A percentile compares a stretch with the other conserved stretches of the same genome.
Evolutionary conservation across 2,113 vertebrate genomes (phyloP).

Genomic region (Cacatua alba): DNA sequence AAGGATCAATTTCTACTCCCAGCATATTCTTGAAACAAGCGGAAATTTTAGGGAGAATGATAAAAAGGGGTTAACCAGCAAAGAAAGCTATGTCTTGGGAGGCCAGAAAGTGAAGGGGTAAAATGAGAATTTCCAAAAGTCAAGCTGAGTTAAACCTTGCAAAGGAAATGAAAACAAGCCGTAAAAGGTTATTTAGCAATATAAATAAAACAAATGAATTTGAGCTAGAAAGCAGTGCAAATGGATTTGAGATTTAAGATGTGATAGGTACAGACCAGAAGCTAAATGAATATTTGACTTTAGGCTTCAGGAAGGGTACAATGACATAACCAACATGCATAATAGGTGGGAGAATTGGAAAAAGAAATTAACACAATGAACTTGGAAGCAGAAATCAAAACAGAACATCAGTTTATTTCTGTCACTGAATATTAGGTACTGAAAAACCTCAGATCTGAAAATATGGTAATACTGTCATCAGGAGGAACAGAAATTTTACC

Average conservation of each 20-base stretch:
- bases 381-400: neutral
- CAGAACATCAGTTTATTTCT: neutral
- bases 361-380: neutral
- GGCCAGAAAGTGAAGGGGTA: neutral
- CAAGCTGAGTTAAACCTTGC: neutral
- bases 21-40: neutral
- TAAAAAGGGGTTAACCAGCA: neutral
- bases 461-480: neutral
- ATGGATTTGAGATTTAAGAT: neutral
- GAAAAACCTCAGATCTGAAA: neutral
- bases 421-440: neutral
- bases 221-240: neutral
- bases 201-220: neutral
- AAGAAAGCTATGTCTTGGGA: neutral
- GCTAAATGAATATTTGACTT: neutral
- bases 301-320: neutral
- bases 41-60: neutral
- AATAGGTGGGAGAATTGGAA: neutral
- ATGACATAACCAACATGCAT: neutral
- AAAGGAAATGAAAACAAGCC: constrained; percentile 26
- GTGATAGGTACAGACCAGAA: neutral
- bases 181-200: neutral
- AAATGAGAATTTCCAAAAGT: neutral
- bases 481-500: neutral
- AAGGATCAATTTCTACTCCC: neutral